Base-by-base conservation (phyloP, 2,113 vertebrate genomes). In the Fregetta grallaria region DNA sequence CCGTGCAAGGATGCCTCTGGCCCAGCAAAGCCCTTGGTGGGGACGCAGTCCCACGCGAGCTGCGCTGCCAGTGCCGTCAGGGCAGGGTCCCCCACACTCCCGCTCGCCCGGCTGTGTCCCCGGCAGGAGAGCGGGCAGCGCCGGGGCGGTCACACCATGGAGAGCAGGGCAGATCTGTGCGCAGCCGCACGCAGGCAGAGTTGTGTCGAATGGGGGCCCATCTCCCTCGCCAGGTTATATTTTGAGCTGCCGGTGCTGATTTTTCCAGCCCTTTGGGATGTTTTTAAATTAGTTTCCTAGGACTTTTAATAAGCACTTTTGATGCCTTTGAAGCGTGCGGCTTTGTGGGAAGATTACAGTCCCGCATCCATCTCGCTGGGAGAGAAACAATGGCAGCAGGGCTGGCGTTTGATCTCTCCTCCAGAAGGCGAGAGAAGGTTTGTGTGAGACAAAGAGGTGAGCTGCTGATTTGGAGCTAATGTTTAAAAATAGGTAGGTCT, bases 231-330 rank as follows among this genome's bases (percentile, higher is more conserved):
- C 83, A n/a, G 84, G 84, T 76, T 90, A 7, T 77, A 88, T 96
- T 95, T 96, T 88, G 93, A 97, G 94, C 93, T 86, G 80, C 91
- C 12, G 8, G 85, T 0, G 0, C 91, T 89, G 96, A 44, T 96
- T 96, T 96, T 96, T 92, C 79, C 75, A 94, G 92, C 88, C 94
- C 95, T 94, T 97, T 94, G 94, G 92, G 90, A 96, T 97, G 96
- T 95, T 97, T 95, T 97, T 98, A 97, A 96, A 97, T 97, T 97
- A 97, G 96, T 97, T 98, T 96, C 96, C 91, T 52, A 96, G 94
- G 96, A 97, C 96, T 97, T 98, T 98, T 97, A 98, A 97, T 98
- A 98, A 98, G 97, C 94, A 96, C 95, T 98, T 98, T 98, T 94
- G 94, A 94, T 96, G 94, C 88, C 95, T 98, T 98, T 98, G 97